A percentile compares a stretch with the other conserved stretches of the same genome.
Conservation (phyloP, 2,797 vertebrate species). For the Salmo trutta region DNA sequence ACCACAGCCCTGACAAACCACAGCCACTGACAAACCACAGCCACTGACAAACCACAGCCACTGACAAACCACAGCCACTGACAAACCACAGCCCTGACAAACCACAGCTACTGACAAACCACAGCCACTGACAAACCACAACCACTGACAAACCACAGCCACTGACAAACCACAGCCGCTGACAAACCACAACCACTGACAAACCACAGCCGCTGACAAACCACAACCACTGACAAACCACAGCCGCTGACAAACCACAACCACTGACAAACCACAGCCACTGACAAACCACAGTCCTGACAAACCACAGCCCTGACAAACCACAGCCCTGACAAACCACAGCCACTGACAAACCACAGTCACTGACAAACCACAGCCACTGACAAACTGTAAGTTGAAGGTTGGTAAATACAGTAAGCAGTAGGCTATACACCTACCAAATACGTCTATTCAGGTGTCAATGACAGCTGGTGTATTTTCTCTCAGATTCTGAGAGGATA, state of each 20-base stretch:
- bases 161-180: too few relatives aligned
- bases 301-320: neutral
- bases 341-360: neutral
- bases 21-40: neutral
- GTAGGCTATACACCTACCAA: too few relatives aligned
- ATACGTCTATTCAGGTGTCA: neutral
- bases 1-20: conserved; percentile 28
- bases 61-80: neutral
- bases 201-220: neutral
- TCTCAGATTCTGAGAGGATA: too few relatives aligned
- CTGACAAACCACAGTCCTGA: neutral
- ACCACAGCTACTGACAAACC: conserved; percentile 30
- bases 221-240: conserved; percentile 27
- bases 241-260: neutral
- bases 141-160: too few relatives aligned
- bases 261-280: too few relatives aligned
- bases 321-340: conserved; percentile 29
- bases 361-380: neutral
- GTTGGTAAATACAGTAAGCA: too few relatives aligned
- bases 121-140: neutral
- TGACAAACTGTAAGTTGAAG: neutral
- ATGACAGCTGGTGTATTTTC: neutral
- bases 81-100: neutral
- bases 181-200: neutral
- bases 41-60: too few relatives aligned